Evolutionary conservation across 2,888 invertebrate species (phyloP).

Genomic region (Rhyacophila evoluta): DNA sequence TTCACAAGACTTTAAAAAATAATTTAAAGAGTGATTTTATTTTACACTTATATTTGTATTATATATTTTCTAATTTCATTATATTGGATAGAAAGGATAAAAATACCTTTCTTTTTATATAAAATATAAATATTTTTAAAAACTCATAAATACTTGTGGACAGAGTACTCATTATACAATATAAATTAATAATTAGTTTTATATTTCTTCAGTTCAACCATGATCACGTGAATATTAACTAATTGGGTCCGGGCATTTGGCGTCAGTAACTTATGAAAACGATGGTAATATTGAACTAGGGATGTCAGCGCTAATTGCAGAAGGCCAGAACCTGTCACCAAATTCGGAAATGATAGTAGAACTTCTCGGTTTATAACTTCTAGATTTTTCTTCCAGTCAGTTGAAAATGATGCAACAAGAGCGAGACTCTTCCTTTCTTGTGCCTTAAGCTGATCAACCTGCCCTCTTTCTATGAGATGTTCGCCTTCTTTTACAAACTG

Average conservation of each 20-base stretch:
- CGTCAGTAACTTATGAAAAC: slow-evolving; percentile 93
- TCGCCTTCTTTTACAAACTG: slow-evolving; percentile 98
- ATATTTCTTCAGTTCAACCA: slow-evolving; percentile 99
- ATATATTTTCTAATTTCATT: no score
- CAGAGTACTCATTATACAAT: background rate
- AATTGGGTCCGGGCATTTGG: slow-evolving; percentile 89
- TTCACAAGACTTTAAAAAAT: no score
- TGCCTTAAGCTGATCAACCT: slow-evolving; percentile 76
- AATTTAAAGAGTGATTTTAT: no score
- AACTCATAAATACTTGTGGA: background rate
- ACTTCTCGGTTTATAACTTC: slow-evolving; percentile 96
- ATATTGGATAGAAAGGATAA: no score
- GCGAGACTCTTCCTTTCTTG: slow-evolving; percentile 86
- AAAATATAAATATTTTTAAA: no score
- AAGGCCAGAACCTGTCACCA: slow-evolving; percentile 94
- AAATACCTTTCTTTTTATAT: no score
- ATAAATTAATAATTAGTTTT: slow-evolving; percentile 87
- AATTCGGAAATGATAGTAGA: slow-evolving; percentile 93
- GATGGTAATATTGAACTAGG: slow-evolving; percentile 97
- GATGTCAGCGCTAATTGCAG: slow-evolving; percentile 95
- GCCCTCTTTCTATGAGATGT: slow-evolving; percentile 82
- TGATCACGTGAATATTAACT: slow-evolving; percentile 97
- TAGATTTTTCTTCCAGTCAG: slow-evolving; percentile 95
- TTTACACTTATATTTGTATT: no score
- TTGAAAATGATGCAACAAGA: slow-evolving; percentile 89